phyloP scores from a whole-genome alignment of 2,888 invertebrate species.

The Apoda limacodes region DNA sequence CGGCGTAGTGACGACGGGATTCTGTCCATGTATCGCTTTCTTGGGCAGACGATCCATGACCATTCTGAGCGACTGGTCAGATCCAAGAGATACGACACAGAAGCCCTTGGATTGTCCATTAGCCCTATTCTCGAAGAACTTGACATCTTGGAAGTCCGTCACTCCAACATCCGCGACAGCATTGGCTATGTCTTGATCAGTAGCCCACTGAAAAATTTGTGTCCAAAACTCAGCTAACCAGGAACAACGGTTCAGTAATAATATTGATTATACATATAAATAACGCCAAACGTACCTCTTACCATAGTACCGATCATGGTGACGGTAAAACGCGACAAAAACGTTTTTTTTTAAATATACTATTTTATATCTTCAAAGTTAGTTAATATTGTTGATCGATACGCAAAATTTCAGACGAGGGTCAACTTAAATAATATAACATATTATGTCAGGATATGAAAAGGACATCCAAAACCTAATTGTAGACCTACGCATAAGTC shows the following conservation, averaged over 20 bases:
- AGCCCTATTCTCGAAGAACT: slow-evolving; percentile 98
- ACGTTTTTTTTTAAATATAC: too few species aligned
- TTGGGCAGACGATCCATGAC: slow-evolving; percentile 96
- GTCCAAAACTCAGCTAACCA: slow-evolving; percentile 42
- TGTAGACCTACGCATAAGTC: too few species aligned
- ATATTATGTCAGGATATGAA: too few species aligned
- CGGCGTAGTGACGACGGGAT: slow-evolving; percentile 93
- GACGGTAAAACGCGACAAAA: slow-evolving; percentile 24
- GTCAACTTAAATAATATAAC: too few species aligned
- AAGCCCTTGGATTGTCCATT: slow-evolving; percentile 99
- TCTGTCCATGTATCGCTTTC: slow-evolving; percentile 95
- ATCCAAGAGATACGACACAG: slow-evolving; percentile 94
- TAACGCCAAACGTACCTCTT: neutral
- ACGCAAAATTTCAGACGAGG: too few species aligned
- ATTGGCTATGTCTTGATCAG: slow-evolving; percentile 95
- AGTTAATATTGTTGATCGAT: too few species aligned
- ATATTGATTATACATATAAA: slow-evolving; percentile 2
- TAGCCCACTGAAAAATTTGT: slow-evolving; percentile 88
- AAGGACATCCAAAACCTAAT: too few species aligned
- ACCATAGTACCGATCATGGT: neutral
- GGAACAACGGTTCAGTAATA: slow-evolving; percentile 5
- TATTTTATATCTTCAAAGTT: too few species aligned
- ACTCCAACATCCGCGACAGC: slow-evolving; percentile 91
- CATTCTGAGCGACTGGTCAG: slow-evolving; percentile 88
- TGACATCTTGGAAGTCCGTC: slow-evolving; percentile 95